phyloP scores from a whole-genome alignment of 30 jellyfish, hydroid and myxozoan genomes.

The Pelagia noctiluca region DNA sequence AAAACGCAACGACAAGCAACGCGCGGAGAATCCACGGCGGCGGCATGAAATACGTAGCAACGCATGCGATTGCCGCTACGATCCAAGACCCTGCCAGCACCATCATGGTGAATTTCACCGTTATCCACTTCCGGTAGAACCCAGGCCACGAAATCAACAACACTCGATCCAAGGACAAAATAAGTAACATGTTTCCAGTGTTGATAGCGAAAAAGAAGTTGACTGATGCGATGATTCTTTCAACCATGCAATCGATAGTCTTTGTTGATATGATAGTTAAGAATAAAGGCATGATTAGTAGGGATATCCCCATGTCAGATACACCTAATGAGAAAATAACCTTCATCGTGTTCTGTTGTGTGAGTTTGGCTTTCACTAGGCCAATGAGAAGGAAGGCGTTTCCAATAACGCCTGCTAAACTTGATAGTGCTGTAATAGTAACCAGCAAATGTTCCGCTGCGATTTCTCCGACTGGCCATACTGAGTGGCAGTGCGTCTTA shows the following conservation, averaged over 20 bases:
- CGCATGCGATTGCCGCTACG: conserved; percentile 4
- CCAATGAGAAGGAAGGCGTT: conserved; percentile 40
- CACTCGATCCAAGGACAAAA: conserved; percentile 51
- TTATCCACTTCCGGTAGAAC: conserved; percentile 37
- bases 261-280: not conserved
- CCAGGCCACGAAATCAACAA: conserved; percentile 55
- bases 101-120: conserved; percentile 9
- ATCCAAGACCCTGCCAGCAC: conserved; percentile 38
- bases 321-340: conserved; percentile 43
- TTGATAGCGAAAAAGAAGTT: conserved; percentile 41
- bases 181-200: conserved; percentile 48
- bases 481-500: conserved; percentile 51
- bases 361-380: conserved; percentile 47
- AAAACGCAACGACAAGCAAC: conserved; percentile 31
- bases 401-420: conserved; percentile 16
- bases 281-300: conserved; percentile 20
- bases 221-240: not conserved
- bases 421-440: conserved; percentile 4
- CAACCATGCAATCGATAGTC: conserved; percentile 9
- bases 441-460: not conserved
- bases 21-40: conserved; percentile 27
- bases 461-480: conserved; percentile 61
- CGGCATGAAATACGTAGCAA: conserved; percentile 10
- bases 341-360: conserved; percentile 52
- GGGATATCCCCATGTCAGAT: conserved; percentile 53